Conservation (phyloP, 1,140 invertebrate species). For the Zaprionus vittiger region DNA sequence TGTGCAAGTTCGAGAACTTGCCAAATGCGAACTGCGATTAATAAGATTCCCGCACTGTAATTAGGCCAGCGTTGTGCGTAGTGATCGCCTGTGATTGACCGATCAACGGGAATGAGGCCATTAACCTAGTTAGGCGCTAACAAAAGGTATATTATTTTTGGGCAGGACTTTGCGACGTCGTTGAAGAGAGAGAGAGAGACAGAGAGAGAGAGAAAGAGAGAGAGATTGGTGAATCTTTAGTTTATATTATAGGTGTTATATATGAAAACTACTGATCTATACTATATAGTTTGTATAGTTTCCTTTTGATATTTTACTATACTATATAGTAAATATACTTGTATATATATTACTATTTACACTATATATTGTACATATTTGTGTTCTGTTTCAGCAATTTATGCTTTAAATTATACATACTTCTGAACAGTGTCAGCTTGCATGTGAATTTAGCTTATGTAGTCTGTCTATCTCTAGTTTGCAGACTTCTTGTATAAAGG, state of each 20-base stretch:
- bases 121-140: background rate
- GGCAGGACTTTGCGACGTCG: background rate
- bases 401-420: no score
- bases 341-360: no score
- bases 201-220: background rate
- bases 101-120: background rate
- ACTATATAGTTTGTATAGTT: no score
- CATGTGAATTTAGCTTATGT: no score
- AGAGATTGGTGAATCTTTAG: background rate
- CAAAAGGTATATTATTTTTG: background rate
- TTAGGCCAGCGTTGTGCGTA: background rate
- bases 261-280: no score
- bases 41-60: background rate
- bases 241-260: background rate
- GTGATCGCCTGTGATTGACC: background rate
- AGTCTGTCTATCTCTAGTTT: no score
- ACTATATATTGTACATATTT: no score
- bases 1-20: background rate
- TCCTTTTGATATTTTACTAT: no score
- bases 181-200: background rate
- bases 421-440: no score
- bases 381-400: no score
- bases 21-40: conserved; percentile 16
- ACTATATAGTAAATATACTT: no score
- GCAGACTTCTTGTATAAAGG: no score